Evolutionary conservation across 2,113 vertebrate species (phyloP).

Genomic region (Hystrix brachyura): DNA sequence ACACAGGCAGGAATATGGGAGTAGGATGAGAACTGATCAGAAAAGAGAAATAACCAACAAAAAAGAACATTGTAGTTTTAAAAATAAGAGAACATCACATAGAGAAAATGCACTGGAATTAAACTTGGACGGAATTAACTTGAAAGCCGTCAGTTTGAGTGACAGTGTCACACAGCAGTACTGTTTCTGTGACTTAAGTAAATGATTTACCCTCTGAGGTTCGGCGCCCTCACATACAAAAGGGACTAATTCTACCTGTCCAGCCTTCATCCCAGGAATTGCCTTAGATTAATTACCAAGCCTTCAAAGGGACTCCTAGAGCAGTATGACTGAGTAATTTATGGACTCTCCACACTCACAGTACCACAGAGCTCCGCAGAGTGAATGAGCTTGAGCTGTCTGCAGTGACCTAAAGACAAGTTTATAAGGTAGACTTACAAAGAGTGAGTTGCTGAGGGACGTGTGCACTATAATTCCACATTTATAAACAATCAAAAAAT

Average conservation of each 20-base stretch:
- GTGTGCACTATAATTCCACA: not conserved
- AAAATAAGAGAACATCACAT: not conserved
- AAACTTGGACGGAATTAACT: not conserved
- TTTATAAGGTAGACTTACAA: not conserved
- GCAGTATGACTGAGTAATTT: not conserved
- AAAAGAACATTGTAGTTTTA: not conserved
- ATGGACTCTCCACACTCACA: not conserved
- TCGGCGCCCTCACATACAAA: not conserved
- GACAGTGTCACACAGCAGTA: not conserved
- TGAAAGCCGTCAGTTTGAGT: not conserved
- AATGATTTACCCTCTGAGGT: not conserved
- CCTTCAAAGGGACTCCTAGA: not conserved
- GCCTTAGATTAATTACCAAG: constrained; percentile 21
- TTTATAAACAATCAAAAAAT: not conserved
- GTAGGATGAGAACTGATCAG: not conserved
- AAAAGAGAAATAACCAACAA: not conserved
- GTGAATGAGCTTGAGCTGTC: not conserved
- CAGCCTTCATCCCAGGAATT: not conserved
- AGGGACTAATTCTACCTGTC: not conserved
- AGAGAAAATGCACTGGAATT: not conserved
- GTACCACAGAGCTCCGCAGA: not conserved
- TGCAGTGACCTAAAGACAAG: not conserved
- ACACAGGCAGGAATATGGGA: not conserved
- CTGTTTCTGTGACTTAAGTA: not conserved
- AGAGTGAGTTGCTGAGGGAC: not conserved